Evolutionary conservation across 2,113 vertebrate genomes (phyloP).

Genomic region (Phrynosoma platyrhinos): DNA sequence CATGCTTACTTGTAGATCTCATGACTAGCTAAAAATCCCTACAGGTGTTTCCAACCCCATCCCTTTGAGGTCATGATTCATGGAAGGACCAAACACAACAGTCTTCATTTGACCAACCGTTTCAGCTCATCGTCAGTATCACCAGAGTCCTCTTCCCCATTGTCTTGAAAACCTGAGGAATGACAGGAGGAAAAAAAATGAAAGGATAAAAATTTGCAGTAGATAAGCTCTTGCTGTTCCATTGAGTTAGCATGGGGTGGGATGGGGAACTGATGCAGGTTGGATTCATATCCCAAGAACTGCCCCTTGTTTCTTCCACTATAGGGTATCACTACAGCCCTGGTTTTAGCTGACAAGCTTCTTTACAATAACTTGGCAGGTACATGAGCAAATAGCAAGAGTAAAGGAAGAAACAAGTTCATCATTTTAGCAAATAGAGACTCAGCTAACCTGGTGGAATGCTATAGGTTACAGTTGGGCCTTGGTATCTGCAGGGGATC

Average conservation of each 20-base stretch:
- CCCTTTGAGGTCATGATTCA: background rate
- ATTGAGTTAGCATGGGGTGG: background rate
- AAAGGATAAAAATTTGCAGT: background rate
- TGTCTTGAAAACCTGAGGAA: constrained; percentile 49
- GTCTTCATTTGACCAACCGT: constrained; percentile 75
- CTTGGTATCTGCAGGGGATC: too few species aligned
- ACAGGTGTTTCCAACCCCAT: too few species aligned
- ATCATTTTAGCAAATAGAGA: background rate
- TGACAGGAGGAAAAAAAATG: background rate
- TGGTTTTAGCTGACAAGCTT: background rate
- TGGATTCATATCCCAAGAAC: background rate
- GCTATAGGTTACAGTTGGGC: background rate
- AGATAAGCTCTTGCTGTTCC: background rate
- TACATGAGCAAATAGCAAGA: background rate
- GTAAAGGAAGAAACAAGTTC: too few species aligned
- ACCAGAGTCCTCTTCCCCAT: constrained; percentile 78
- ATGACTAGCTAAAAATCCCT: background rate
- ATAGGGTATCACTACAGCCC: background rate
- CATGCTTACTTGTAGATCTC: background rate
- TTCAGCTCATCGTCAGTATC: constrained; percentile 92
- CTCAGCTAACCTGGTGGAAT: background rate
- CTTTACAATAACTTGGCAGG: background rate
- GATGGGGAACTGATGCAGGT: background rate
- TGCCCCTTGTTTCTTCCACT: background rate
- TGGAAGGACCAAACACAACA: background rate